Conservation (phyloP, 2,113 vertebrate genomes). For the Psittacara wagleri region DNA sequence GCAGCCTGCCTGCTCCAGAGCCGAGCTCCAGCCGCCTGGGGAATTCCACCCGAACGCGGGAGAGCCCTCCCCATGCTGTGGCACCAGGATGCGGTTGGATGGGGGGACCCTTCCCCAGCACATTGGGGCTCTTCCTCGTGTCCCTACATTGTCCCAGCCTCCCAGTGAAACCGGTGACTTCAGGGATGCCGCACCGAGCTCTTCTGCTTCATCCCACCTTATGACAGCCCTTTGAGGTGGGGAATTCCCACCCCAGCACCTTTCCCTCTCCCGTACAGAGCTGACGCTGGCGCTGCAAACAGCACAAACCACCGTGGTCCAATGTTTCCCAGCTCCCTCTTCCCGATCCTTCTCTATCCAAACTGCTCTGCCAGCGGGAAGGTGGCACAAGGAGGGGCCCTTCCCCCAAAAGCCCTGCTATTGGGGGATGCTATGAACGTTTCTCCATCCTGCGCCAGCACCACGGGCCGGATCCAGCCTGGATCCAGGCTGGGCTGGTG, state of each 20-base stretch:
- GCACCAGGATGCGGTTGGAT: background rate
- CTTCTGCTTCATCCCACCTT: background rate
- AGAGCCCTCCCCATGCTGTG: background rate
- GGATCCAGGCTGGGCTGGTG: background rate
- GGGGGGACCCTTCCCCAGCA: background rate
- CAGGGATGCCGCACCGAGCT: background rate
- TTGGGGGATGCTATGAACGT: background rate
- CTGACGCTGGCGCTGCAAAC: background rate
- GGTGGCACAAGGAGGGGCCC: background rate
- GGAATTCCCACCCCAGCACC: background rate
- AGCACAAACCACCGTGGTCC: background rate
- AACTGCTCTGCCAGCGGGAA: background rate
- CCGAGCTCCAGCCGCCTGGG: background rate
- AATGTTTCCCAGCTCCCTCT: background rate
- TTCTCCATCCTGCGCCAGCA: background rate
- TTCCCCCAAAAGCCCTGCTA: background rate
- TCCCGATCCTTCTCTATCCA: background rate
- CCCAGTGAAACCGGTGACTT: background rate
- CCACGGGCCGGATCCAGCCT: rapidly evolving
- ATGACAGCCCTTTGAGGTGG: background rate
- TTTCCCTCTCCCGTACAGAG: background rate
- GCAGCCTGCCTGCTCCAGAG: background rate
- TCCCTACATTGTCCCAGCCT: background rate
- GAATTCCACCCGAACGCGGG: background rate
- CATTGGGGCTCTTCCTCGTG: background rate